A percentile compares a stretch with the other conserved stretches of the same genome.
Evolutionary conservation across 2,113 vertebrate species (phyloP).

Genomic region (Apodemus speciosus): DNA sequence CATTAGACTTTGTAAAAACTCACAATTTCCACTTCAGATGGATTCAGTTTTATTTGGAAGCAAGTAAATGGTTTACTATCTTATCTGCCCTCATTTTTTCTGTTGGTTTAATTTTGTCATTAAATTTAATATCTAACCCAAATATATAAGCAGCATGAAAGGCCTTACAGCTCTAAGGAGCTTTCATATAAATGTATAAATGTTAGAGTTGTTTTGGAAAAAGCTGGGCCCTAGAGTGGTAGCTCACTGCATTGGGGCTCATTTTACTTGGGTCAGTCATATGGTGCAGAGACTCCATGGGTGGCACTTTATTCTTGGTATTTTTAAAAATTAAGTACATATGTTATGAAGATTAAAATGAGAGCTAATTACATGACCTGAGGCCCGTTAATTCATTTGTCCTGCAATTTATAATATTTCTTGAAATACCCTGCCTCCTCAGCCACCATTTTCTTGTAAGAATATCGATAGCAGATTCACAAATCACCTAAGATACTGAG

Average conservation of each 20-base stretch:
- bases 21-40: background rate
- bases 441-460: background rate
- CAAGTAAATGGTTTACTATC: background rate
- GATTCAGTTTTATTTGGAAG: constrained; percentile 39
- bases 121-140: background rate
- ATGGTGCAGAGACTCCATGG: background rate
- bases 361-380: background rate
- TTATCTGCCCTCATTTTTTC: background rate
- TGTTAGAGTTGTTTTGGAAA: constrained; percentile 7
- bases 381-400: background rate
- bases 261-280: background rate
- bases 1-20: background rate
- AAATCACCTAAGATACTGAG: background rate
- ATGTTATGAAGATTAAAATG: constrained; percentile 30
- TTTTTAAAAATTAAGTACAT: constrained; percentile 5
- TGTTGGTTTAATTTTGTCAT: constrained; percentile 18
- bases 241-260: background rate
- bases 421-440: background rate
- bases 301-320: background rate
- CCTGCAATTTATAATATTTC: background rate
- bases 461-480: background rate
- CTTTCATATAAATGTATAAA: background rate
- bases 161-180: background rate
- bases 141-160: background rate
- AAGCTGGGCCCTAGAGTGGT: background rate